Base-by-base conservation (phyloP, 1,140 invertebrate genomes). In the Drosophila subpulchrella region DNA sequence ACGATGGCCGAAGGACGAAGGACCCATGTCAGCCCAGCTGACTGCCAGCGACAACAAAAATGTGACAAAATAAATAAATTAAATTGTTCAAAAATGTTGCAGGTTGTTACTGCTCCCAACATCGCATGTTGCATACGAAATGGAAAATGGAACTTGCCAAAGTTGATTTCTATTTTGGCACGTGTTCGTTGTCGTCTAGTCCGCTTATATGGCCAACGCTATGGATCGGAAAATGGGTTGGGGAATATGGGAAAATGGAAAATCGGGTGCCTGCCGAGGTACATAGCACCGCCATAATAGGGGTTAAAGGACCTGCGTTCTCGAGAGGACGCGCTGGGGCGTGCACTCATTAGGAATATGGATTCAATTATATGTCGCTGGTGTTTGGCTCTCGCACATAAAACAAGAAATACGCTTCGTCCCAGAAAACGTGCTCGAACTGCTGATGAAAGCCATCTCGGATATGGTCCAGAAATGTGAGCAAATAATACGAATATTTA, bases 31-130 rank as follows among this genome's bases (percentile, higher is more conserved):
- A 85, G 55, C 63, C 50, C 57, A 82, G 75, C 79, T 78, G 81
- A 86, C 81, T 85, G 65, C 32, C 32, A 10, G 32, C 66, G 65
- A 57, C 80, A 74, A 63, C 58, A 73, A 74, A 78, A 82, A 72
- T 68, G 81, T 84, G 81, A 80, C 81, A 81, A 88, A 82, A 88
- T 86, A 86, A 86, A 86, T 86, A 86, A 82, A 86, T 88, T 82
- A 88, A 86, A 86, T 79, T 86, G 78, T 88, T 78, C 57, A 68
- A 86, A 86, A 88, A 82, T 82, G 82, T 86, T 61, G 78, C 73
- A 81, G 75, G 78, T 78, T 81, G 68, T 71, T 78, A 58, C 60
- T 65, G 50, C 51, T 32, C 30, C 47, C 48, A 78, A 75, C 75
- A 68, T 82, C 75, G 80, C 80, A 83, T 82, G 75, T 82, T 84